phyloP scores from a whole-genome alignment of 2,888 invertebrate species.

The Ligdia adustata region DNA sequence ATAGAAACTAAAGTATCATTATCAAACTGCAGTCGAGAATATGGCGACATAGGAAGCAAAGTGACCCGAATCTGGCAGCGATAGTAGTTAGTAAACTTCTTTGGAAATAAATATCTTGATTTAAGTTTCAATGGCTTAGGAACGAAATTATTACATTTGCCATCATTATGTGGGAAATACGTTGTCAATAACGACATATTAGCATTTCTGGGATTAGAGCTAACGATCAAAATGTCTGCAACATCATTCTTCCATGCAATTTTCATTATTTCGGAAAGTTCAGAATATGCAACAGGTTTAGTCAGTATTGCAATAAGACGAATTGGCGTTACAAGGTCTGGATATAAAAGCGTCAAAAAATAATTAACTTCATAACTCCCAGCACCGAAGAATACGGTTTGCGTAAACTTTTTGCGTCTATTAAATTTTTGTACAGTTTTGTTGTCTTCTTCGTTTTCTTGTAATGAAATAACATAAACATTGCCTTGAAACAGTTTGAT shows the following conservation, averaged over 20 bases:
- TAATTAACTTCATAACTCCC: constrained; percentile 44
- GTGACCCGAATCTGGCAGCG: constrained; percentile 52
- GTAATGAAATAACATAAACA: constrained; percentile 39
- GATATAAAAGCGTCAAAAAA: constrained; percentile 43
- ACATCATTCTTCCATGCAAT: constrained; percentile 54
- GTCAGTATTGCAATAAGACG: constrained; percentile 49
- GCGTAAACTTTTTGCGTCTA: constrained; percentile 40
- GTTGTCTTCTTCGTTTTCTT: constrained; percentile 21
- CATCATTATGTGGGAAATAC: constrained; percentile 52
- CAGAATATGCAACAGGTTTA: constrained; percentile 26
- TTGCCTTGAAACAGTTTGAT: constrained; percentile 43
- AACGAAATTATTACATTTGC: constrained; percentile 47
- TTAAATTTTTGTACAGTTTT: constrained; percentile 29
- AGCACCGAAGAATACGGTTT: constrained; percentile 53
- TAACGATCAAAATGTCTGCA: constrained; percentile 53
- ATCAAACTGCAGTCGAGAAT: constrained; percentile 33
- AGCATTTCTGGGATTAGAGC: constrained; percentile 25
- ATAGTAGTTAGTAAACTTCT: constrained; percentile 57
- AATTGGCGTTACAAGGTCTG: constrained; percentile 42
- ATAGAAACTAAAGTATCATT: constrained; percentile 43
- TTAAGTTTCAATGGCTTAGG: constrained; percentile 42
- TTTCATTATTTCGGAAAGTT: constrained; percentile 41
- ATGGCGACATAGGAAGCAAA: constrained; percentile 44
- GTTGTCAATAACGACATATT: constrained; percentile 44
- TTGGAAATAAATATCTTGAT: constrained; percentile 44